These are phyloP conservation scores for Eupristina koningsbergeri DNA, from an alignment of 1,140 invertebrate genomes.

Conservation along the genomic window DNA sequence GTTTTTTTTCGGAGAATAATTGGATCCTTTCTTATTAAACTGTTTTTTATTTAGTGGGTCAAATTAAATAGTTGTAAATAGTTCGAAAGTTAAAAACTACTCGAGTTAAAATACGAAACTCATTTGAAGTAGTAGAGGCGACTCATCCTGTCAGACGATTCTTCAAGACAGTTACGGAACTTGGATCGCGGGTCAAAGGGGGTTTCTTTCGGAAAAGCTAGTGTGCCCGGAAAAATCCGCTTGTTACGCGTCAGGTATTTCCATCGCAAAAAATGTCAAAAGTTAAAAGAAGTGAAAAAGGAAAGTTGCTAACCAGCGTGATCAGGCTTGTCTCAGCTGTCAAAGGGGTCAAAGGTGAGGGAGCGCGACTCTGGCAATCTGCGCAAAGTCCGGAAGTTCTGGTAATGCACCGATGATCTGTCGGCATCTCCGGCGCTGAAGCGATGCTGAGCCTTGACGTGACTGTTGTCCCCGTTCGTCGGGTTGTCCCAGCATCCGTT, in stretches of 20 bases:
- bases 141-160: background rate
- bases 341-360: slow-evolving; percentile 64
- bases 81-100: background rate
- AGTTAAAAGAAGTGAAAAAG: background rate
- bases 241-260: no score
- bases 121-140: background rate
- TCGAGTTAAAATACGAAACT: background rate
- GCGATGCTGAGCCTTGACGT: slow-evolving; percentile 59
- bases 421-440: slow-evolving; percentile 70
- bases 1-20: background rate
- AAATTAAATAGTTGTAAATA: background rate
- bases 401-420: slow-evolving; percentile 59
- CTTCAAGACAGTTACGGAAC: background rate
- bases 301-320: slow-evolving; percentile 17
- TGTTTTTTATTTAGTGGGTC: background rate
- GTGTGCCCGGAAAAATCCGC: no score
- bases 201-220: background rate
- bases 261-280: no score
- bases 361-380: slow-evolving; percentile 65
- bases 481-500: slow-evolving; percentile 33
- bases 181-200: background rate
- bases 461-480: background rate
- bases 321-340: slow-evolving; percentile 56
- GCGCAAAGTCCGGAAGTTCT: slow-evolving; percentile 57
- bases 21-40: background rate